A percentile compares a stretch with the other conserved stretches of the same genome.
Evolutionary conservation across 2,797 vertebrate genomes (phyloP).

Genomic region (Poecilia velifera): DNA sequence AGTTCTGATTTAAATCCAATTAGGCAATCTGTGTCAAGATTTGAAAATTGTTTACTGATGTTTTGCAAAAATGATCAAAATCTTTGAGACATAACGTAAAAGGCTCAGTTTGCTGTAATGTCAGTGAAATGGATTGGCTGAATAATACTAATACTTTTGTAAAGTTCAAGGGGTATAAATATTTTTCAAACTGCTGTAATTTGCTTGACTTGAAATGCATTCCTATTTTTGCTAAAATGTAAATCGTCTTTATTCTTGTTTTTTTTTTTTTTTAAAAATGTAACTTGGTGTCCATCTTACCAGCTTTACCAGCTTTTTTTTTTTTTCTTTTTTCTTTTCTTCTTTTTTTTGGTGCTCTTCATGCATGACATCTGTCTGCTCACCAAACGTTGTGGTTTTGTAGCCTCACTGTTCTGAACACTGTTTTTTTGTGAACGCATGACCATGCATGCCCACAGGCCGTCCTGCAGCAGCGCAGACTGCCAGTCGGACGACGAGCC

Average conservation of each 20-base stretch:
- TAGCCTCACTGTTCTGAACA: conserved; percentile 24
- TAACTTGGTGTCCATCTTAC: not conserved
- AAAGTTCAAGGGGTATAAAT: not conserved
- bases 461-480: conserved; percentile 55
- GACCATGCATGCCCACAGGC: conserved; percentile 67
- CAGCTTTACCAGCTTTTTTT: conserved; percentile 4
- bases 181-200: not conserved
- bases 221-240: not conserved
- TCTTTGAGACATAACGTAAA: not conserved
- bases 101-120: not conserved
- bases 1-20: not conserved
- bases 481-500: conserved; percentile 70
- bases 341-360: conserved; percentile 9
- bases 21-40: not conserved
- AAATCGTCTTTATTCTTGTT: not conserved
- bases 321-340: not conserved
- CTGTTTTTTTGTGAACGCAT: conserved; percentile 61
- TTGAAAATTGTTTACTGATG: not conserved
- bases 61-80: not conserved
- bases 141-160: not conserved
- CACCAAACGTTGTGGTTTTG: conserved; percentile 16
- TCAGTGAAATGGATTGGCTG: not conserved
- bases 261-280: not conserved
- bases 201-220: conserved; percentile 12
- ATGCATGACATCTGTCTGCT: conserved; percentile 45